Evolutionary conservation across 2,797 vertebrate genomes (phyloP).

Genomic region (Neomorphus geoffroyi): DNA sequence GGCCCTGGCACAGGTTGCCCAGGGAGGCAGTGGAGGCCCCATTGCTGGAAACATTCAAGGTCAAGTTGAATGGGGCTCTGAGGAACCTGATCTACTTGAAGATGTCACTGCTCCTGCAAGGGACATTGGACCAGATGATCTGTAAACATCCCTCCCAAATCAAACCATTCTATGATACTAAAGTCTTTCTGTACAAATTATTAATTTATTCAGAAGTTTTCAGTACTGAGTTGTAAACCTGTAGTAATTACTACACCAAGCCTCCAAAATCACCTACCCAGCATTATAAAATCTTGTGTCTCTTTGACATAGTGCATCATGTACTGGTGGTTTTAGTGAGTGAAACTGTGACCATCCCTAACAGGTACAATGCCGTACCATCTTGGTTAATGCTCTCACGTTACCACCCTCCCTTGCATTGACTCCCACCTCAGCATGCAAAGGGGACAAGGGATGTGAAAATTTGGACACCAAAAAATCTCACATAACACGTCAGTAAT

Average conservation of each 20-base stretch:
- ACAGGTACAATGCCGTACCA: neutral
- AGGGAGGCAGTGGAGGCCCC: too few relatives aligned
- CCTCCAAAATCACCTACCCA: neutral
- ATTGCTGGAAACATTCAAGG: too few relatives aligned
- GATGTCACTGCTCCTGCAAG: too few relatives aligned
- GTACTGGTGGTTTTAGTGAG: neutral
- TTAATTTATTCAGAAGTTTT: neutral
- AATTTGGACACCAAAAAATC: neutral
- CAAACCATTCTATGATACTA: neutral
- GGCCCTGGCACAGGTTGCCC: too few relatives aligned
- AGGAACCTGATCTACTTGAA: too few relatives aligned
- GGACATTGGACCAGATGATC: too few relatives aligned
- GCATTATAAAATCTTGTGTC: neutral
- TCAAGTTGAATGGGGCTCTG: too few relatives aligned
- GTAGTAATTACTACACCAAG: neutral
- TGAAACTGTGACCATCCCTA: neutral
- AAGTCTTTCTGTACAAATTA: neutral
- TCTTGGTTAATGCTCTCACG: neutral
- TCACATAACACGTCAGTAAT: neutral
- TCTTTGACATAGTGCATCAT: neutral
- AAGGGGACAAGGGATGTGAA: neutral
- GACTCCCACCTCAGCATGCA: neutral
- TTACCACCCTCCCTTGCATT: neutral
- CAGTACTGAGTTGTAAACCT: neutral
- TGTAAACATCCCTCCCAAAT: too few relatives aligned